These are phyloP conservation scores for Fabriciana adippe DNA, from an alignment of 2,888 invertebrate species.

Conservation along the genomic window DNA sequence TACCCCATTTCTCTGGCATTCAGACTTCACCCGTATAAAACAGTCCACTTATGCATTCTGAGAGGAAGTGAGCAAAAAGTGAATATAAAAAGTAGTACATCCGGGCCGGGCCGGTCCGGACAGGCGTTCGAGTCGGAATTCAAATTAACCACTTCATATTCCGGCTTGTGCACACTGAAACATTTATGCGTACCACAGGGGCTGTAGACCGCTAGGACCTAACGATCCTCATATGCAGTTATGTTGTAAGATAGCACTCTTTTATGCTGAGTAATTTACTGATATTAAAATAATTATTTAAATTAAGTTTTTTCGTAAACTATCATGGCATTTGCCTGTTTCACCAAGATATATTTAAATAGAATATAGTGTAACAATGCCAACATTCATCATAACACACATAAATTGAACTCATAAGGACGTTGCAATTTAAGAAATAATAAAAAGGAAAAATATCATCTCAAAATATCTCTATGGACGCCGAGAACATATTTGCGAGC, in stretches of 20 bases:
- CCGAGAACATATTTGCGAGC: no score
- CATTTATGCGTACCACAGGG: conserved; percentile 25
- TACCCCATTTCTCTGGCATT: conserved; percentile 29
- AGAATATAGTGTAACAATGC: no score
- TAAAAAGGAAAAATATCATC: no score
- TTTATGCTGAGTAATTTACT: neutral
- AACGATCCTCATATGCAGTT: conserved; percentile 10
- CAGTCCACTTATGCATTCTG: conserved; percentile 42
- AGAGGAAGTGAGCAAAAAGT: conserved; percentile 43
- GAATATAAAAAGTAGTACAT: conserved; percentile 42
- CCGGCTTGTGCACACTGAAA: conserved; percentile 29
- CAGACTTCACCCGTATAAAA: conserved; percentile 24
- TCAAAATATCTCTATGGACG: no score
- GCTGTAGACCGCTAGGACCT: conserved; percentile 5
- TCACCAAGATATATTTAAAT: no score
- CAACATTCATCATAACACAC: no score
- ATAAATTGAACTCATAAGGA: no score
- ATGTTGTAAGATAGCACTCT: neutral
- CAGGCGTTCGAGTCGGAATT: conserved; percentile 56
- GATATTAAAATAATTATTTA: no score
- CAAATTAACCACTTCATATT: conserved; percentile 76
- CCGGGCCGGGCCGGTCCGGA: conserved; percentile 28
- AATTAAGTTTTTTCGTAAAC: no score
- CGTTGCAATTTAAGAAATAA: no score
- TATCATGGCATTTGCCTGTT: no score